Conservation (phyloP, 2,113 vertebrate species). For the Sterna hirundo region DNA sequence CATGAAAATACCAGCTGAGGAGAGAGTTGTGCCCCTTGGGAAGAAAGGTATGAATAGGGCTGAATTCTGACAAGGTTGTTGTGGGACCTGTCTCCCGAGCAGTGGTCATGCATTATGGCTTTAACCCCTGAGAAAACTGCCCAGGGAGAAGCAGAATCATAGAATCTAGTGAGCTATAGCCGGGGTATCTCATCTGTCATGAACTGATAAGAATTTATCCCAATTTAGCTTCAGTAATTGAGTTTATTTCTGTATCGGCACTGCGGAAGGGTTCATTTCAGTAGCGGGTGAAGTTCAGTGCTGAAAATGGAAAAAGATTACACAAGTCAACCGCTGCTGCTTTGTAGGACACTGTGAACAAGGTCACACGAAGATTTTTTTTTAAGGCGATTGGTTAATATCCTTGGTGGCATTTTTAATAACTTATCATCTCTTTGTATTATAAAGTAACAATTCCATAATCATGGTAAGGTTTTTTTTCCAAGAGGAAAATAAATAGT, state of each 20-base stretch:
- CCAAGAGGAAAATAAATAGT: neutral
- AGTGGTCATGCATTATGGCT: neutral
- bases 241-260: conserved; percentile 40
- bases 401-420: neutral
- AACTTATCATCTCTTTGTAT: neutral
- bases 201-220: neutral
- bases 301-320: conserved; percentile 62
- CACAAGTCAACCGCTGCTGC: conserved; percentile 9
- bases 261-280: neutral
- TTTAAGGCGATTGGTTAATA: neutral
- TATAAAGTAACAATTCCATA: neutral
- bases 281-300: conserved; percentile 24
- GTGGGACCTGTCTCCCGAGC: neutral
- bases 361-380: conserved; percentile 13
- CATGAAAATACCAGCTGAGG: neutral
- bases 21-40: neutral
- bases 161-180: neutral
- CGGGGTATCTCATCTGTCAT: neutral
- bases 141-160: neutral
- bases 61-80: neutral
- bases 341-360: conserved; percentile 8
- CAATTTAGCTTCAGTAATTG: conserved; percentile 37
- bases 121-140: neutral
- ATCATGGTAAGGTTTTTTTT: neutral
- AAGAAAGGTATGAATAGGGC: neutral